These are phyloP conservation scores for Tokudaia tokunoshimensis DNA, from an alignment of 2,797 vertebrate genomes.

Conservation along the genomic window DNA sequence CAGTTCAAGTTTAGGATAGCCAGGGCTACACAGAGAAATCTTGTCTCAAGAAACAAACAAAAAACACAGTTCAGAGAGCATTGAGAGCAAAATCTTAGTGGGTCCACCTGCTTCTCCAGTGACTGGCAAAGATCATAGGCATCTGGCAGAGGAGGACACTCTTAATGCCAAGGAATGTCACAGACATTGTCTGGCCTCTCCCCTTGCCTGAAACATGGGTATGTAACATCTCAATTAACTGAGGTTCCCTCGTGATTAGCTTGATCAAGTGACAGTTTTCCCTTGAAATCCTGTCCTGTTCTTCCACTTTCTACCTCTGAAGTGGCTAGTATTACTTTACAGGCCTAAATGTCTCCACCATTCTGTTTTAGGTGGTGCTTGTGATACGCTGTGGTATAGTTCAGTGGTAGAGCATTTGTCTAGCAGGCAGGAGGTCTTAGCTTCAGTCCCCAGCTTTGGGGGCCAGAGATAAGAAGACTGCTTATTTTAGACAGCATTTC, in stretches of 20 bases:
- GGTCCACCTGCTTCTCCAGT: neutral
- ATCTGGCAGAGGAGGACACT: neutral
- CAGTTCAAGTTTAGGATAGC: neutral
- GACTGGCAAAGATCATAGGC: neutral
- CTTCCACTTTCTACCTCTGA: neutral
- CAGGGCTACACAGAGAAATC: neutral
- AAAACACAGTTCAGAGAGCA: neutral
- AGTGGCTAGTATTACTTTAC: neutral
- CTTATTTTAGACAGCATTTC: slow-evolving; percentile 5
- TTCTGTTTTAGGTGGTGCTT: neutral
- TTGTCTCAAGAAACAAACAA: neutral
- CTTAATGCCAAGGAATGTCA: neutral
- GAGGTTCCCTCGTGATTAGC: slow-evolving; percentile 10
- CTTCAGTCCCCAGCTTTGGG: neutral
- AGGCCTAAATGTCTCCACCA: neutral
- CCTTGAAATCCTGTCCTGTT: neutral
- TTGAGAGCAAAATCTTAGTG: slow-evolving; percentile 14
- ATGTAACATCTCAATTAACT: slow-evolving; percentile 1
- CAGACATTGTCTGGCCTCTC: neutral
- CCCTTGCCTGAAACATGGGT: neutral
- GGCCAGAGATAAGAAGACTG: neutral
- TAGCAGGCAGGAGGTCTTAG: neutral
- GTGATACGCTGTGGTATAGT: neutral
- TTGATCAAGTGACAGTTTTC: slow-evolving; percentile 30
- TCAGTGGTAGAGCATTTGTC: neutral